Evolutionary conservation across 2,113 vertebrate species (phyloP), one percentile per base, ranked within the genome.

Genomic region (Turnix velox): DNA sequence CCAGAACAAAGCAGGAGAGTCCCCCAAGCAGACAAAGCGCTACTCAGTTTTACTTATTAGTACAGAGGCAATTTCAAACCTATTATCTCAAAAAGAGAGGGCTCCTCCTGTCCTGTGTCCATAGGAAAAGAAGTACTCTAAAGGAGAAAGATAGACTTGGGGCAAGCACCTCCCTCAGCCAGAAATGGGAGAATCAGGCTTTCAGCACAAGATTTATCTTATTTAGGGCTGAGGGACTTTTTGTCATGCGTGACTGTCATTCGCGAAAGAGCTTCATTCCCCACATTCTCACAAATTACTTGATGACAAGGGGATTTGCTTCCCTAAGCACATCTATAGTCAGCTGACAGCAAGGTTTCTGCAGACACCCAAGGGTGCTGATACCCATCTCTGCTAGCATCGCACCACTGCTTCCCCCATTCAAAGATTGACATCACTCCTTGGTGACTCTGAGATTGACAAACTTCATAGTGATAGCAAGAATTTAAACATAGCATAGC

Each of bases 361-460:
- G 76, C 40, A 65, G 55, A 30, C 28, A 8, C 12, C 35, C 28
- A n/a, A 6, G 10, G 30, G n/a, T 3, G 24, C 66, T 43, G 24
- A 45, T 31, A 45, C 54, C 14, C 42, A 33, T 33, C 24, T 15
- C 42, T 2, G 16, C 54, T 31, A 5, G 0, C 49, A 13, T 31
- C 1, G 1, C 19, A 4, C 7, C 0, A 6, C 43, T 1, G 2
- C 61, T 57, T 40, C 40, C 57, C 0, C 12, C 12, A 54, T n/a
- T 49, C 22, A 3, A 37, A 46, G 30, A 28, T 1, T 22, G 31
- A n/a, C 27, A 42, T 18, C 57, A 14, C 35, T 59, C 57, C 57
- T 59, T 24, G 0, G 24, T 0, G 16, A 49, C 31, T 54, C 18
- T 4, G 40, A 46, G 30, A n/a, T 1, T 23, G 31, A 35, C 24